Conservation (phyloP, 2,888 invertebrate genomes). For the Ectobius pallidus region DNA sequence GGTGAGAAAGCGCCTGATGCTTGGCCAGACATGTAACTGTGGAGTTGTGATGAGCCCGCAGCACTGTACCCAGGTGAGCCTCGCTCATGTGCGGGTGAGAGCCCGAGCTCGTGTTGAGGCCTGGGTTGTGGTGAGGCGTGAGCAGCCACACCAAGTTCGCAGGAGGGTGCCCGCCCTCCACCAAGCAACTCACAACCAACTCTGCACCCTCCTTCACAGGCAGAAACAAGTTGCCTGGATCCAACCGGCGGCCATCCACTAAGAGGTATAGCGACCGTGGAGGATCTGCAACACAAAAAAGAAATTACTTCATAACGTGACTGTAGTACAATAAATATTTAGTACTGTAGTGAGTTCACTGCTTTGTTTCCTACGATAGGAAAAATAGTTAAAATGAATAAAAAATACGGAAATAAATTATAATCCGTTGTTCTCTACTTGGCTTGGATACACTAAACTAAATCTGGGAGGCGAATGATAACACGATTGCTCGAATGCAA, state of each 20-base stretch:
- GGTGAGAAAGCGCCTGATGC: conserved; percentile 66
- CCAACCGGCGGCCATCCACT: conserved; percentile 83
- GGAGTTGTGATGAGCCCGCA: conserved; percentile 86
- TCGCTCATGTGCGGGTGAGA: conserved; percentile 50
- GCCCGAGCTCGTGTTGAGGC: conserved; percentile 21
- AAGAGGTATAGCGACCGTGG: conserved; percentile 85
- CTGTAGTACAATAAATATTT: no score
- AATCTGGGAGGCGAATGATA: no score
- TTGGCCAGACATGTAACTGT: conserved; percentile 81
- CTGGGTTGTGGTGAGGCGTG: conserved; percentile 43
- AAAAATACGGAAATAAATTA: no score
- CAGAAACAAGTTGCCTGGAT: conserved; percentile 86
- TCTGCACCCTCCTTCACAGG: conserved; percentile 86
- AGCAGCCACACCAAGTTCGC: conserved; percentile 69
- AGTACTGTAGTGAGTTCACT: no score
- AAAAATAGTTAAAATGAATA: no score
- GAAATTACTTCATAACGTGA: no score
- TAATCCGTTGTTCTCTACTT: no score
- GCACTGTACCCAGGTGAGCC: conserved; percentile 73
- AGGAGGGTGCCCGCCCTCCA: conserved; percentile 79
- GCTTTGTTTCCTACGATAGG: no score
- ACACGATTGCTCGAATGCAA: no score
- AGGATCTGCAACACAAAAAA: conserved; percentile 67
- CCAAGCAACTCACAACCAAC: conserved; percentile 82
- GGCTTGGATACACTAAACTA: no score